These are phyloP conservation scores for Psilopogon haemacephalus DNA, from an alignment of 2,113 vertebrate genomes.

Conservation along the genomic window DNA sequence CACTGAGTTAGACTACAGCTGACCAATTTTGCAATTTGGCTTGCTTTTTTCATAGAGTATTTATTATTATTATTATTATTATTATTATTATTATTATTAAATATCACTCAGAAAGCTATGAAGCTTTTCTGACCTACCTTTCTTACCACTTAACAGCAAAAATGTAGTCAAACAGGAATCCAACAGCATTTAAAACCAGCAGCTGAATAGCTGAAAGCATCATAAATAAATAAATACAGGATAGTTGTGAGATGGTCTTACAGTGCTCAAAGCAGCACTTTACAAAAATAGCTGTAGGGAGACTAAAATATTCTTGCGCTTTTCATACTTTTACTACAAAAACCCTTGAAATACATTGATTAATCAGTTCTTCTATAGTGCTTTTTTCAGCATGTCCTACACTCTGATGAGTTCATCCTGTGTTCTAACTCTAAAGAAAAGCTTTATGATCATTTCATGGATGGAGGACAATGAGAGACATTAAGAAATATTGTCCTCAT, in stretches of 20 bases:
- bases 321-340: background rate
- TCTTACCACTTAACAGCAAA: background rate
- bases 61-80: background rate
- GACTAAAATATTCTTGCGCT: background rate
- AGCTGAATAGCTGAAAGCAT: conserved; percentile 18
- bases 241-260: background rate
- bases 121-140: background rate
- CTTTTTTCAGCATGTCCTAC: background rate
- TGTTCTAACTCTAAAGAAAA: background rate
- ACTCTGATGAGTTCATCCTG: background rate
- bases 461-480: background rate
- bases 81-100: too few species aligned
- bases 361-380: background rate
- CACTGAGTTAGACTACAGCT: background rate
- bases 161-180: background rate
- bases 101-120: background rate
- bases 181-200: background rate
- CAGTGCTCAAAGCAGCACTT: background rate
- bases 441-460: background rate
- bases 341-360: background rate
- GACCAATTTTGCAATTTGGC: background rate
- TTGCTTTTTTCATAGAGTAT: background rate
- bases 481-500: background rate
- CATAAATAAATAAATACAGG: conserved; percentile 29
- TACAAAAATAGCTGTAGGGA: background rate